Evolutionary conservation across 2,888 invertebrate species (phyloP).

Genomic region (Helobdella robusta): DNA sequence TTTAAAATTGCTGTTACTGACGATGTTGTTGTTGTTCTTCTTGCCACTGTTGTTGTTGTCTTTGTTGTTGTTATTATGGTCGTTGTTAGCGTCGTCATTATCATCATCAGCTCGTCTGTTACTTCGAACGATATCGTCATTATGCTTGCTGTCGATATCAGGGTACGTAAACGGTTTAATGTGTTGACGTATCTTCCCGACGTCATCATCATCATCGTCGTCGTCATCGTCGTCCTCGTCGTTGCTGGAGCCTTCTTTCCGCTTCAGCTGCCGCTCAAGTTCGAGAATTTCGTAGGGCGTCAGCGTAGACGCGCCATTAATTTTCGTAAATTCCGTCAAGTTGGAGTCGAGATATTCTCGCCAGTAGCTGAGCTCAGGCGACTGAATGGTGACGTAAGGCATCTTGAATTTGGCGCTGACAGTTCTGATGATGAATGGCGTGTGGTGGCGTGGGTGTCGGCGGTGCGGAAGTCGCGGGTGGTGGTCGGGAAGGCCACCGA

Average conservation of each 20-base stretch:
- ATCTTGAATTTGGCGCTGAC: constrained; percentile 15
- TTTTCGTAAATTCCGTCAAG: neutral
- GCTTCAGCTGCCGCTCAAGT: neutral
- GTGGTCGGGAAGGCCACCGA: constrained; percentile 7
- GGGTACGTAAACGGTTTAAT: no score
- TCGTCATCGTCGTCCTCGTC: neutral
- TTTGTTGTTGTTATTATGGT: constrained; percentile 1
- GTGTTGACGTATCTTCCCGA: no score
- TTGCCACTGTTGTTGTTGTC: neutral
- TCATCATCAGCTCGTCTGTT: neutral
- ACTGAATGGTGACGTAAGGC: constrained; percentile 8
- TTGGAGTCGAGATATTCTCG: constrained; percentile 7
- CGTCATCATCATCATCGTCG: neutral
- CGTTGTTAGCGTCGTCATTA: neutral
- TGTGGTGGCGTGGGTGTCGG: no score
- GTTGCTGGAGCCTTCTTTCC: neutral
- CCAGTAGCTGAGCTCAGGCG: neutral
- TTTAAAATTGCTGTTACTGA: no score
- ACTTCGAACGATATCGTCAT: neutral
- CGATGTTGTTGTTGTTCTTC: constrained; percentile 15
- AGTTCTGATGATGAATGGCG: neutral
- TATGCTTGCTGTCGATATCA: neutral
- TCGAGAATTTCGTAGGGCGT: neutral
- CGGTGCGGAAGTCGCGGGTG: no score
- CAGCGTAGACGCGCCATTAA: neutral